A percentile compares a stretch with the other conserved stretches of the same genome.
phyloP scores from a whole-genome alignment of 1,140 invertebrate species.

The Macrocentrus cingulum region DNA sequence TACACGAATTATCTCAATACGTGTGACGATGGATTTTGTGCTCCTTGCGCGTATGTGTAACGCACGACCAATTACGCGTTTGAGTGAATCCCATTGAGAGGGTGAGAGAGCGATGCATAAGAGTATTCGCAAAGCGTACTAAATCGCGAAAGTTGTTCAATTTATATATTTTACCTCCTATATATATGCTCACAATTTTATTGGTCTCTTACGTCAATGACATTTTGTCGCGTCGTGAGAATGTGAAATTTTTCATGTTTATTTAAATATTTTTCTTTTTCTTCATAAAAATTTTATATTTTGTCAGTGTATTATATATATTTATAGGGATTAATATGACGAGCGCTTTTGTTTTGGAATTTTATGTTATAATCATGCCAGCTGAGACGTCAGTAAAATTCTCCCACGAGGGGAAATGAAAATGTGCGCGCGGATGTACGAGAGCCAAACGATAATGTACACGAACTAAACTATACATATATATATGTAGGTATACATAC shows the following conservation, averaged over 20 bases:
- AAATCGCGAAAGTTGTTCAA: too few species aligned
- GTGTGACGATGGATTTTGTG: background rate
- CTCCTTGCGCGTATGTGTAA: conserved; percentile 1
- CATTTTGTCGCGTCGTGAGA: too few species aligned
- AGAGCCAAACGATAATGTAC: background rate
- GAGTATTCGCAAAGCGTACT: too few species aligned
- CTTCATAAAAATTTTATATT: too few species aligned
- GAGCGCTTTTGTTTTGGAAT: background rate
- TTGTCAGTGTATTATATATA: too few species aligned
- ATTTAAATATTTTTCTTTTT: too few species aligned
- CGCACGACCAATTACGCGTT: conserved; percentile 10
- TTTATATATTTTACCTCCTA: too few species aligned
- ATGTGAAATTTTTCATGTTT: too few species aligned
- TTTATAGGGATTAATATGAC: background rate
- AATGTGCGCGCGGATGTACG: conserved; percentile 2
- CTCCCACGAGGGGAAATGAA: background rate
- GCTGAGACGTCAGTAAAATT: background rate
- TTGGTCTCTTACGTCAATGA: too few species aligned
- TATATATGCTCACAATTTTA: too few species aligned
- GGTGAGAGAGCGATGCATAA: too few species aligned
- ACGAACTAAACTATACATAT: background rate
- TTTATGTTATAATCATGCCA: background rate
- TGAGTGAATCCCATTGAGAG: conserved; percentile 7
- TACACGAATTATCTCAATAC: background rate
- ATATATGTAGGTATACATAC: background rate